Evolutionary conservation across 2,888 invertebrate genomes (phyloP).

Genomic region (Caenorhabditis sp.): DNA sequence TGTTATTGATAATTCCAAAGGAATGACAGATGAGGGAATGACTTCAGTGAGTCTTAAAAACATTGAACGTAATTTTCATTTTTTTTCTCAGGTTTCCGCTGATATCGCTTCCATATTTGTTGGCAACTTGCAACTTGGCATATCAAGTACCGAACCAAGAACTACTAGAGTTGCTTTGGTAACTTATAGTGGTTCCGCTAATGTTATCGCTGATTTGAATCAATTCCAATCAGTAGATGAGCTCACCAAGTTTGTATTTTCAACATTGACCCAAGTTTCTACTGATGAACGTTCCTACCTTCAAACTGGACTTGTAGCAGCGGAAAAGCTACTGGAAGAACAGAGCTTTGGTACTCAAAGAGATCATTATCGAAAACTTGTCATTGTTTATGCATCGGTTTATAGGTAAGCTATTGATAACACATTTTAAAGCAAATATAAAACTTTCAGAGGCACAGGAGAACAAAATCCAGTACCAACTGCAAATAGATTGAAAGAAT

Average conservation of each 20-base stretch:
- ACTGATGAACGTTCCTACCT: constrained; percentile 3
- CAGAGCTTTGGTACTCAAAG: background rate
- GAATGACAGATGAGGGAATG: constrained; percentile 16
- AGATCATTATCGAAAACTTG: constrained; percentile 30
- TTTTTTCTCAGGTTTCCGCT: background rate
- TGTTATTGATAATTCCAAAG: constrained; percentile 26
- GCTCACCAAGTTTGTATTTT: constrained; percentile 9
- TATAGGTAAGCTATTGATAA: constrained; percentile 15
- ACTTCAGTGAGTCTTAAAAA: background rate
- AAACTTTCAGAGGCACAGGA: constrained; percentile 18
- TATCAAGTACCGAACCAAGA: background rate
- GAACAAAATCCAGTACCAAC: background rate
- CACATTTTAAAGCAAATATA: background rate
- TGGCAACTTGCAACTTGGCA: background rate
- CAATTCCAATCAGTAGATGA: constrained; percentile 16
- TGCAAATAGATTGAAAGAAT: background rate
- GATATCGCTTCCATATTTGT: constrained; percentile 12
- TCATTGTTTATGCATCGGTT: constrained; percentile 46
- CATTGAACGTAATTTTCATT: no score
- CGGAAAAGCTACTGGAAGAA: constrained; percentile 18
- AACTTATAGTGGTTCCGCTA: constrained; percentile 11
- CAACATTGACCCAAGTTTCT: background rate
- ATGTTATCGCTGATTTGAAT: constrained; percentile 19
- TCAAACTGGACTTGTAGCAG: constrained; percentile 22
- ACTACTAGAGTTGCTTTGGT: constrained; percentile 36